Base-by-base conservation (phyloP, 2,797 vertebrate species). In the Leptoclinus maculatus region DNA sequence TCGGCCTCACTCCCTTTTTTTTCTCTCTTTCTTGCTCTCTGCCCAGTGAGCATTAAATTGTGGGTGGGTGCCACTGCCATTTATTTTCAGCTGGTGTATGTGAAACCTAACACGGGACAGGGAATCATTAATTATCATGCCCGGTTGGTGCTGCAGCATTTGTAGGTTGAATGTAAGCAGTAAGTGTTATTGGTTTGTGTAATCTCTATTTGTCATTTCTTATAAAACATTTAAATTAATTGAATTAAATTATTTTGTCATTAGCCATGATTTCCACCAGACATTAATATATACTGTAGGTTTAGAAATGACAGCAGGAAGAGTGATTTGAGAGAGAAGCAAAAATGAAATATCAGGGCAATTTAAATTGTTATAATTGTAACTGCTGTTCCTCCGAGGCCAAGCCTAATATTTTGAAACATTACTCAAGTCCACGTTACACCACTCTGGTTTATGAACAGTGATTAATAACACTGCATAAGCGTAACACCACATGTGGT, bases 41-140 rank as follows among this genome's bases (percentile, higher is more conserved):
- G 74, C 25, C 65, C 29, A 34, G 19, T 41, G 69, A 86, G 67
- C 36, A 74, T 7, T 29, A 82, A 83, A 77, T 70, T 83, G 80
- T 77, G 62, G 73, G 57, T 58, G 8, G 39, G 39, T 45, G 39
- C 39, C 62, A 45, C 39, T 64, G 38, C 38, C 78, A 79, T 88
- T 91, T 83, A 91, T 89, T 90, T 89, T 87, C 78, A 89, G 88
- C 82, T 83, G 78, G 62, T 73, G 72, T 66, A 72, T 78, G 65
- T 83, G 83, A 92, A 92, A 88, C 82, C 69, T 9, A 83, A 89
- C 73, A 86, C 19, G 3, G 57, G 83, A 86, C 83, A 74, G 43
- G 32, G 66, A 53, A 78, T 80, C 81, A 87, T 74, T 85, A 89
- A 91, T 84, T 69, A 84, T 72, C 75, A 63, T 47, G 25, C 36